Conservation (phyloP, 2,113 vertebrate genomes). For the Ondatra zibethicus region DNA sequence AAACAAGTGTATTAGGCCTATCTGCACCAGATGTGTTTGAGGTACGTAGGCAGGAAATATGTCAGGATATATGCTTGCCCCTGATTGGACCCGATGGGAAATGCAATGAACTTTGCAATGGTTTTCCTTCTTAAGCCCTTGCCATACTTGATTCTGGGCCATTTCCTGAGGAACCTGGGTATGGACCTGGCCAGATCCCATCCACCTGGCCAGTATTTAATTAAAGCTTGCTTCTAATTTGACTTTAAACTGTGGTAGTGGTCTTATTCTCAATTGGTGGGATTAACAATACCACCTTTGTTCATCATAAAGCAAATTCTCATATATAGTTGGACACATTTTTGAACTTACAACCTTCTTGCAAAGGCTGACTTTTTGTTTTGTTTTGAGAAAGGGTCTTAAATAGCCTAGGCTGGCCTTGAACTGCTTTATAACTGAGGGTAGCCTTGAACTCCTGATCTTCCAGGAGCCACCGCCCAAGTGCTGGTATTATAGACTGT, state of each 20-base stretch:
- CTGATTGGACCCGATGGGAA: not conserved
- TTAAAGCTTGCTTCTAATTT: not conserved
- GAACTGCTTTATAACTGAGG: not conserved
- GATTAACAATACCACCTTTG: not conserved
- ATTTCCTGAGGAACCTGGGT: not conserved
- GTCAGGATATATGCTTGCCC: not conserved
- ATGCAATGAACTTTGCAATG: not conserved
- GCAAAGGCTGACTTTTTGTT: not conserved
- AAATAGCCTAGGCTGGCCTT: not conserved
- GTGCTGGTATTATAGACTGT: not conserved
- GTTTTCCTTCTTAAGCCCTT: not conserved
- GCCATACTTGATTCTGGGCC: not conserved
- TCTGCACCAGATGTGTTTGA: not conserved
- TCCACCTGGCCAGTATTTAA: not conserved
- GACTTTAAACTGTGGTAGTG: not conserved
- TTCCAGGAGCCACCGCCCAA: not conserved
- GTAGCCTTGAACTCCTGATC: not conserved
- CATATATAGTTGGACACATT: not conserved
- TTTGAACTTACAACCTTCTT: not conserved
- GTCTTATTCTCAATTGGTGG: not conserved
- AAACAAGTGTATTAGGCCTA: not conserved
- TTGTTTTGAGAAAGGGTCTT: not conserved
- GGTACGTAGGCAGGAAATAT: not conserved
- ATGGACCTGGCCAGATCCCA: not conserved
- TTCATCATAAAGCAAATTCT: not conserved